Conservation (phyloP, 1,140 invertebrate genomes). For the Aphelinus certus region DNA sequence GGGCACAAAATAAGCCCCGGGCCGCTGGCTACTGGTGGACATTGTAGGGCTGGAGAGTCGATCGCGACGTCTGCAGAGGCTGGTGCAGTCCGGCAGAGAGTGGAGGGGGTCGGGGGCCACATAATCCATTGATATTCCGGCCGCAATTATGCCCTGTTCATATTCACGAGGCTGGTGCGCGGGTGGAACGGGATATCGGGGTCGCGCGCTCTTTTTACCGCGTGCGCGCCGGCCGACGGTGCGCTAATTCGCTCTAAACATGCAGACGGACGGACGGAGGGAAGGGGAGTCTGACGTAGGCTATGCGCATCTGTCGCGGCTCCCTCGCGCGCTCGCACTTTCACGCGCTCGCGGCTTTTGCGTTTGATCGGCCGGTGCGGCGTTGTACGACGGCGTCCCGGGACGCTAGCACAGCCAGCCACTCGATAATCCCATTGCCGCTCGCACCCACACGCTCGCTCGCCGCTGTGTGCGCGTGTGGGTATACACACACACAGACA, state of each 20-base stretch:
- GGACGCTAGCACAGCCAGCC: too few species aligned
- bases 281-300: background rate
- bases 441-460: too few species aligned
- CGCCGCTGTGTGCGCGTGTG: too few species aligned
- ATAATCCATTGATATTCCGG: slow-evolving; percentile 34
- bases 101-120: background rate
- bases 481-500: too few species aligned
- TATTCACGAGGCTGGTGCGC: background rate
- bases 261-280: slow-evolving; percentile 12
- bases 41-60: background rate
- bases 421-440: too few species aligned
- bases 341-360: background rate
- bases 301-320: slow-evolving; percentile 2
- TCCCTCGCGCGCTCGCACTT: slow-evolving; percentile 1
- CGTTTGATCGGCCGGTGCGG: too few species aligned
- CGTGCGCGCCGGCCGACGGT: slow-evolving; percentile 22
- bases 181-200: background rate
- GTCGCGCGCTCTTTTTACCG: slow-evolving; percentile 19
- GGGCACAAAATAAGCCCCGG: too few species aligned
- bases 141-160: slow-evolving; percentile 25
- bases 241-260: slow-evolving; percentile 49
- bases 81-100: slow-evolving; percentile 33
- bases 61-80: slow-evolving; percentile 12
- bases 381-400: too few species aligned
- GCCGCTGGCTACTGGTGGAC: too few species aligned